Percentiles rank a stretch among this genome's conserved stretches.
Evolutionary conservation across 2,888 invertebrate genomes (phyloP).

Genomic region (Drosophila vallismaia): DNA sequence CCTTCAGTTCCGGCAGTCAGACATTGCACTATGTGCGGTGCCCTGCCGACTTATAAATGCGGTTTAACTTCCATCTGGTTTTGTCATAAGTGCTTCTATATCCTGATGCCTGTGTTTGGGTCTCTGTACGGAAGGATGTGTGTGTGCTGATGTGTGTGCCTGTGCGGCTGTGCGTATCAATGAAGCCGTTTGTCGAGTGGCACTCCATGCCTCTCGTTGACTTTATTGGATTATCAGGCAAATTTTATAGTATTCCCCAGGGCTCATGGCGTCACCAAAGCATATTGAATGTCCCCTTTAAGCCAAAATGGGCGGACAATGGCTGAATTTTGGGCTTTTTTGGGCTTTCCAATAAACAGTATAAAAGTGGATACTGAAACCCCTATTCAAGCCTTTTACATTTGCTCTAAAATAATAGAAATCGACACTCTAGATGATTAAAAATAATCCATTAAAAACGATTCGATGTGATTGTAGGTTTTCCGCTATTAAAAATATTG

Average conservation of each 20-base stretch:
- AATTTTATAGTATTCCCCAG: slow-evolving; percentile 66
- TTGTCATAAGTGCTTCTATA: slow-evolving; percentile 54
- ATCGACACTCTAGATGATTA: neutral
- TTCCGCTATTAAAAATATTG: slow-evolving; percentile 25
- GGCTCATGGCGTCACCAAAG: slow-evolving; percentile 14
- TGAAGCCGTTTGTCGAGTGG: slow-evolving; percentile 72
- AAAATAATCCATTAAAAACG: neutral
- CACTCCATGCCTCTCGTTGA: slow-evolving; percentile 55
- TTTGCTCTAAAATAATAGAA: neutral
- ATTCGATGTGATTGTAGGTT: slow-evolving; percentile 11
- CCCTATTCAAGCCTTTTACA: neutral
- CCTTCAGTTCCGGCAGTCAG: slow-evolving; percentile 19
- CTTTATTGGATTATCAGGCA: slow-evolving; percentile 79
- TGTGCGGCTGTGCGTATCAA: slow-evolving; percentile 63
- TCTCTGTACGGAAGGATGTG: slow-evolving; percentile 1
- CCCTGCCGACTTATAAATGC: slow-evolving; percentile 72
- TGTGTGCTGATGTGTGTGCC: slow-evolving; percentile 11
- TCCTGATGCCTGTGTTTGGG: slow-evolving; percentile 17
- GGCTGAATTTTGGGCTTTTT: slow-evolving; percentile 33
- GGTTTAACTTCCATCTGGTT: slow-evolving; percentile 75
- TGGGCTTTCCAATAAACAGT: slow-evolving; percentile 6
- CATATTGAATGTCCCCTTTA: slow-evolving; percentile 54
- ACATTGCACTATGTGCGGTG: slow-evolving; percentile 40
- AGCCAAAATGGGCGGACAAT: slow-evolving; percentile 43
- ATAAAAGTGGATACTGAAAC: slow-evolving; percentile 2